These are phyloP conservation scores for Triops cancriformis DNA, from an alignment of 1,140 invertebrate genomes.

Conservation along the genomic window DNA sequence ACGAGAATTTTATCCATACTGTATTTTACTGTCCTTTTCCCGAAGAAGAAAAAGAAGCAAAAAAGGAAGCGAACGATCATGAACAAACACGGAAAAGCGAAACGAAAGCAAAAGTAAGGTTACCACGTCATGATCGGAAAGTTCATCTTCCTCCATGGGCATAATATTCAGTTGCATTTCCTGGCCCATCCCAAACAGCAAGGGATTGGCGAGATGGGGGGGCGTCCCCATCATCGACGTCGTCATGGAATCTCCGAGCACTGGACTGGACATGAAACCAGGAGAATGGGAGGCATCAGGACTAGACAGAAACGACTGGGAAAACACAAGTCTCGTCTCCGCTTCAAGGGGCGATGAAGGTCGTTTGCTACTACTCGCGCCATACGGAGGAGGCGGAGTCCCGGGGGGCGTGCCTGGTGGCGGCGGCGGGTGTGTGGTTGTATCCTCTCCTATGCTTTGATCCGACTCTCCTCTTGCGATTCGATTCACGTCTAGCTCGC, in stretches of 20 bases:
- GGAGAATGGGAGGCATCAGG: neutral
- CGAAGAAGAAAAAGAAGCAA: conserved; percentile 30
- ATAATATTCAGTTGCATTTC: conserved; percentile 66
- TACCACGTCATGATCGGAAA: conserved; percentile 70
- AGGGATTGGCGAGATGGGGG: conserved; percentile 26
- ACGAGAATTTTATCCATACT: no score
- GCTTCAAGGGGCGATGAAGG: conserved; percentile 3
- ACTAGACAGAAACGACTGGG: conserved; percentile 18
- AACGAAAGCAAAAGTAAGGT: conserved; percentile 30
- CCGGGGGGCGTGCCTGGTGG: conserved; percentile 61
- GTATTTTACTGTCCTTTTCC: neutral
- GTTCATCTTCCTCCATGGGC: conserved; percentile 90
- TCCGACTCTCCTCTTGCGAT: conserved; percentile 24
- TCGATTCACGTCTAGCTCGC: conserved; percentile 42
- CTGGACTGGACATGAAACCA: neutral
- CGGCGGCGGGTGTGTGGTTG: conserved; percentile 38
- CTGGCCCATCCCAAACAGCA: conserved; percentile 31
- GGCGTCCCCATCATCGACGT: conserved; percentile 17
- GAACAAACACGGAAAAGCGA: conserved; percentile 19
- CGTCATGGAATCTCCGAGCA: conserved; percentile 11
- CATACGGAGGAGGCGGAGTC: conserved; percentile 76
- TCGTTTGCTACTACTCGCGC: conserved; percentile 37
- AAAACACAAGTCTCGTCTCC: conserved; percentile 14
- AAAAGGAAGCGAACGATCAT: conserved; percentile 28
- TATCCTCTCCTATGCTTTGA: conserved; percentile 41